Percentiles rank a stretch among this genome's conserved stretches.
These are phyloP conservation scores for Disparrhopalites patrizii DNA, from an alignment of 2,888 invertebrate genomes.

Conservation along the genomic window DNA sequence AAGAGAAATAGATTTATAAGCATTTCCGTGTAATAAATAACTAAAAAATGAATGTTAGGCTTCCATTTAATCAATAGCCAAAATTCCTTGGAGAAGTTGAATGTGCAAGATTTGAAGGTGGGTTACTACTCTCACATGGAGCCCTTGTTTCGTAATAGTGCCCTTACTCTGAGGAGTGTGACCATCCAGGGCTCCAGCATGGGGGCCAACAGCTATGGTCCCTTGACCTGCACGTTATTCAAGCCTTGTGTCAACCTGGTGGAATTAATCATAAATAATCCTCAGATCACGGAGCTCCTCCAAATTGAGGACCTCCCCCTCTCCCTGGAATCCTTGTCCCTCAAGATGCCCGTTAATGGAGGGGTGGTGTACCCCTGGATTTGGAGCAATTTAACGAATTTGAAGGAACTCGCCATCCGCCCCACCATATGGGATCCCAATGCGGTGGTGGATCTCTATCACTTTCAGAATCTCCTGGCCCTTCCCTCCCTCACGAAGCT, in stretches of 20 bases:
- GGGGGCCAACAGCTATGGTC: background rate
- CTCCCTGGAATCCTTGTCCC: background rate
- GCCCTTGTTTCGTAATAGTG: background rate
- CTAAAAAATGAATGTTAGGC: too few relatives aligned
- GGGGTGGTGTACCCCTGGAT: background rate
- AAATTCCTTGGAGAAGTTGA: background rate
- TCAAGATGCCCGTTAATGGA: slow-evolving; percentile 5
- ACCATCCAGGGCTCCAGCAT: background rate
- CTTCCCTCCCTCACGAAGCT: background rate
- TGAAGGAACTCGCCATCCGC: slow-evolving; percentile 2
- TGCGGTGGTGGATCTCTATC: background rate
- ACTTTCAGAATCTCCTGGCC: background rate
- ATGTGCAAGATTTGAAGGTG: background rate
- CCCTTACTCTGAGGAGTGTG: background rate
- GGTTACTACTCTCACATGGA: background rate
- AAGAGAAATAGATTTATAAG: too few relatives aligned
- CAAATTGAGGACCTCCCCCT: background rate
- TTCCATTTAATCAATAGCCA: too few relatives aligned
- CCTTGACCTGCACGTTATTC: background rate
- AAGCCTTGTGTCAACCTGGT: background rate
- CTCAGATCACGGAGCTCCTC: background rate
- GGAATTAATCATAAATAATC: slow-evolving; percentile 1
- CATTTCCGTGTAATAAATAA: too few relatives aligned
- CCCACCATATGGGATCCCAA: background rate
- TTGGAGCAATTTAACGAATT: background rate